Base-by-base conservation (phyloP, 1,140 invertebrate species). In the Caligus rogercresseyi region DNA sequence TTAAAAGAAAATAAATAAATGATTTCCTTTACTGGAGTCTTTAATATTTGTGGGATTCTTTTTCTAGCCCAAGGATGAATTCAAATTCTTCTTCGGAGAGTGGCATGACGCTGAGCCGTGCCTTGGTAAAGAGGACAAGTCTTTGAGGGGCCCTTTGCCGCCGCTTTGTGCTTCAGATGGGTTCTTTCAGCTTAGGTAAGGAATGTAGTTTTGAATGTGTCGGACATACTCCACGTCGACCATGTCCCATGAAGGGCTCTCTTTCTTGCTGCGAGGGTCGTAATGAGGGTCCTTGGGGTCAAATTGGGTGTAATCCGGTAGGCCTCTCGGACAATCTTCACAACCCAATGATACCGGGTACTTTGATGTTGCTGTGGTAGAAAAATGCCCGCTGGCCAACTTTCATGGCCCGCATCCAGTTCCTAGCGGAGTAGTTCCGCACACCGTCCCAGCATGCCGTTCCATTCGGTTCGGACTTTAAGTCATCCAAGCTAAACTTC, bases 261-360 rank as follows among this genome's bases (percentile, higher is more conserved):
- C 61, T 21, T 63, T 60, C n/a, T 16, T 18, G 4, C 51, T 58
- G 25, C 52, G 55, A 20, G 61, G 61, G 20, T 63, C 61, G 31
- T 55, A 63, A 26, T 63, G 61, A 19, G 61, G 61, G 25, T 63
- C 61, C 14, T 54, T 55, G 4, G 16, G 1, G 23, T 63, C 61
- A 57, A 63, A 63, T 16, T 63, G 61, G 19, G 61, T 63, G 25
- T 63, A 54, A 24, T 63, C 61, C n/a, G 52, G 19, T 63, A 63
- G 15, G 61, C 52, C 25, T 63, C 61, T 26, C 31, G 55, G 13
- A 63, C 61, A 56, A 63, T 25, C 13, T 58, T 19, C 13, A 63
- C 61, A 15, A 15, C 3, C 61, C 61, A 16, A 53, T 25, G 25
- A 63, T 63, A 1, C 61, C 61, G 20, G 61, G 61, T 16, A 56